A percentile compares a stretch with the other conserved stretches of the same genome.
These are phyloP conservation scores for Indri indri DNA, from an alignment of 2,113 vertebrate genomes.

Conservation along the genomic window DNA sequence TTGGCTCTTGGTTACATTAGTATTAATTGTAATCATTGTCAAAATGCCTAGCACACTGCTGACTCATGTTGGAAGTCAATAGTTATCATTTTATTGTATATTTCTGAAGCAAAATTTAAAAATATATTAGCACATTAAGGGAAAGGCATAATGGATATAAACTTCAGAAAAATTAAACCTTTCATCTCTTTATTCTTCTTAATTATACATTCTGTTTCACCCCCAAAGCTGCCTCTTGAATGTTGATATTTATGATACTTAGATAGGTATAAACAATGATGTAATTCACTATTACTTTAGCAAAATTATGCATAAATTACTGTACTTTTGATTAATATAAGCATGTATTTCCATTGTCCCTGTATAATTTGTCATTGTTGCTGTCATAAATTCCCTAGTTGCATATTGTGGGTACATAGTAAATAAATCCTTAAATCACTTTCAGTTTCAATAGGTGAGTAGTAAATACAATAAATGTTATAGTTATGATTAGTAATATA, in stretches of 20 bases:
- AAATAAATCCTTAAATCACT: neutral
- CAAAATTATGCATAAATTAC: neutral
- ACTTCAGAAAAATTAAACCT: neutral
- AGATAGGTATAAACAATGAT: neutral
- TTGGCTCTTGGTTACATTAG: neutral
- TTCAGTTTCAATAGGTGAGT: neutral
- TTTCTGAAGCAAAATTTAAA: conserved; percentile 19
- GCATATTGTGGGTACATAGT: neutral
- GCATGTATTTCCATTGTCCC: neutral
- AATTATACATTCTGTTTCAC: neutral
- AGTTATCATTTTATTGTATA: neutral
- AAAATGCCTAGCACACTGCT: neutral
- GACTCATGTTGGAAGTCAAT: neutral
- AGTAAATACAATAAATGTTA: neutral
- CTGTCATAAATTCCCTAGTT: neutral
- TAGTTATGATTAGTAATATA: neutral
- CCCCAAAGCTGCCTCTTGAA: neutral
- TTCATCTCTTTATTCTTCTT: neutral
- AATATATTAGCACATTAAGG: neutral
- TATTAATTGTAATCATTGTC: neutral
- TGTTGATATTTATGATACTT: neutral
- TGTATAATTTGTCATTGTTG: neutral
- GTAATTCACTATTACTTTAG: neutral
- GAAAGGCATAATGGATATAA: neutral
- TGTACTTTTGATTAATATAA: neutral